phyloP scores from a whole-genome alignment of 2,113 vertebrate species.

The Aegypius monachus region DNA sequence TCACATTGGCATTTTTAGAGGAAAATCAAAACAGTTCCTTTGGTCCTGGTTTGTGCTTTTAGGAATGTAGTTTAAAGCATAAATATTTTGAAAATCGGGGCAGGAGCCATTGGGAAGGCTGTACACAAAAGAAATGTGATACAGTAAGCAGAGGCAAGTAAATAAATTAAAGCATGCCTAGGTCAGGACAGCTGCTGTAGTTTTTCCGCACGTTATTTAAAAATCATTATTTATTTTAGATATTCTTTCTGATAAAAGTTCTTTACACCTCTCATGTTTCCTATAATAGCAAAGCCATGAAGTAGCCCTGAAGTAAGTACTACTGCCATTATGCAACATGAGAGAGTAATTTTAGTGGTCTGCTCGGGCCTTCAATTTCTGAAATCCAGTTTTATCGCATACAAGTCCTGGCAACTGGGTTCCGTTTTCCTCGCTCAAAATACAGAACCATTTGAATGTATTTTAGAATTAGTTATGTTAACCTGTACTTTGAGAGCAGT shows the following conservation, averaged over 20 bases:
- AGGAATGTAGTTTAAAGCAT: not conserved
- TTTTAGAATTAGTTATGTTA: not conserved
- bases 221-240: not conserved
- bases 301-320: not conserved
- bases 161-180: not conserved
- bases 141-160: not conserved
- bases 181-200: not conserved
- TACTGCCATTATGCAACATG: not conserved
- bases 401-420: not conserved
- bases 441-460: not conserved
- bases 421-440: not conserved
- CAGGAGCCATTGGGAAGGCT: not conserved
- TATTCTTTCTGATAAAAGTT: not conserved
- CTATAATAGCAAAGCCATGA: not conserved
- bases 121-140: not conserved
- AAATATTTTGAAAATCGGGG: not conserved
- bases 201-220: not conserved
- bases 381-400: not conserved
- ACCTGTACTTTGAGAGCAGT: not conserved
- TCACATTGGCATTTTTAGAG: not conserved
- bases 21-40: constrained; percentile 9
- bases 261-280: not conserved
- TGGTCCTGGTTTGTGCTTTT: not conserved
- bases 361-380: not conserved
- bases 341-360: not conserved